Evolutionary conservation across 1,140 invertebrate species (phyloP), one percentile per base, ranked within the genome.

Genomic region (Ctenoplectra terminalis): DNA sequence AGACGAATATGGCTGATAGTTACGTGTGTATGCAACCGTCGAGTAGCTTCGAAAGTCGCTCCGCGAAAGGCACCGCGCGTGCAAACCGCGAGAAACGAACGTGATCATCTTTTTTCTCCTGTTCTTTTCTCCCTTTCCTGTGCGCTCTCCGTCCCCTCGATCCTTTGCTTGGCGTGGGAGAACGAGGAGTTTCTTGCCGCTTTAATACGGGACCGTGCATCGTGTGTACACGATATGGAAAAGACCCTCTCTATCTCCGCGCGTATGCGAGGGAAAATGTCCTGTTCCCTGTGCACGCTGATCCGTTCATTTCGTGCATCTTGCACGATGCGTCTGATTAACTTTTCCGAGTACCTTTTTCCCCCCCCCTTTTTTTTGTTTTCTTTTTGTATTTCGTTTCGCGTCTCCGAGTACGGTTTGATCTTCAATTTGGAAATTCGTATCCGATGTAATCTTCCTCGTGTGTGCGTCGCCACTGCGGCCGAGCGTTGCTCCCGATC

Each of bases 11-110:
- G 79, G 56, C 77, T 82, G 82, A 58, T 83, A 67, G 82, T 79
- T 76, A 81, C 69, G 58, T 37, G 60, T 52, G 60, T 52, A 70
- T 52, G 64, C 37, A 29, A 75, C 9, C 48, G 31, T 69, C 75
- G 83, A 82, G 78, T 71, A 77, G 75, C 85, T 88, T 88, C 83
- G 87, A 89, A 89, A 87, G 87, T 89, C 81, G 81, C 48, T 72
- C n/a, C 81, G 56, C 81, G 75, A 83, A 83, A 83, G 81, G 81
- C 50, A 71, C 67, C 67, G 74, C 60, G 64, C 31, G 37, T 81
- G 78, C 50, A 74, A 8, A 81, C 72, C 83, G 86, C 84, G 75
- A 83, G 83, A 85, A 87, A 86, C 86, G 79, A 86, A 72, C 76
- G 67, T 64, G 67, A 71, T 80, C 81, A 66, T 67, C 66, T 66